A percentile compares a stretch with the other conserved stretches of the same genome.
These are phyloP conservation scores for Dascyllus trimaculatus DNA, from an alignment of 2,113 vertebrate species.

Conservation along the genomic window DNA sequence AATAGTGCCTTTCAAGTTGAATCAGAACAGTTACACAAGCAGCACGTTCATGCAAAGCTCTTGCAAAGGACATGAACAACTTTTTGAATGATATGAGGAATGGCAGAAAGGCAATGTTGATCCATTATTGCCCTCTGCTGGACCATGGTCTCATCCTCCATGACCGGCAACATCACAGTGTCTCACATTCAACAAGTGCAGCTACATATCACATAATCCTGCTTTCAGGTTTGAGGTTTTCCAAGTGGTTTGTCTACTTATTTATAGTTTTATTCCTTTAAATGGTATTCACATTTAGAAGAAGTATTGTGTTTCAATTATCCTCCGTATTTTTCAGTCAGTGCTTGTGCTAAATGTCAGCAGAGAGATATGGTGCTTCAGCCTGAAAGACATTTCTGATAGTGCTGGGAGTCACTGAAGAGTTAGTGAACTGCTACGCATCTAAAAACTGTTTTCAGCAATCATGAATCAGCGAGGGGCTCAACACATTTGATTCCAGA, in stretches of 20 bases:
- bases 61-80: not conserved
- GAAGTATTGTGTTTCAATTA: too few species aligned
- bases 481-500: not conserved
- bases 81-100: slow-evolving; percentile 4
- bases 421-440: not conserved
- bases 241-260: not conserved
- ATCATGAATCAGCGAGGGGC: slow-evolving; percentile 4
- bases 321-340: too few species aligned
- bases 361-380: too few species aligned
- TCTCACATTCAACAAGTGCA: not conserved
- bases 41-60: not conserved
- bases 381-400: too few species aligned
- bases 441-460: not conserved
- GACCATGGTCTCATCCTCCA: slow-evolving; percentile 10
- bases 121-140: slow-evolving; percentile 79
- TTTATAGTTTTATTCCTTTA: too few species aligned
- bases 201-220: not conserved
- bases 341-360: too few species aligned
- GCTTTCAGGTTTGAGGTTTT: not conserved
- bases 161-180: slow-evolving; percentile 1
- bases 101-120: slow-evolving; percentile 29
- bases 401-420: too few species aligned
- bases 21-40: not conserved
- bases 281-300: too few species aligned
- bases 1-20: too few species aligned